Percentiles rank a stretch among this genome's conserved stretches.
Conservation (phyloP, 2,888 invertebrate genomes). For the Orthosia cruda region DNA sequence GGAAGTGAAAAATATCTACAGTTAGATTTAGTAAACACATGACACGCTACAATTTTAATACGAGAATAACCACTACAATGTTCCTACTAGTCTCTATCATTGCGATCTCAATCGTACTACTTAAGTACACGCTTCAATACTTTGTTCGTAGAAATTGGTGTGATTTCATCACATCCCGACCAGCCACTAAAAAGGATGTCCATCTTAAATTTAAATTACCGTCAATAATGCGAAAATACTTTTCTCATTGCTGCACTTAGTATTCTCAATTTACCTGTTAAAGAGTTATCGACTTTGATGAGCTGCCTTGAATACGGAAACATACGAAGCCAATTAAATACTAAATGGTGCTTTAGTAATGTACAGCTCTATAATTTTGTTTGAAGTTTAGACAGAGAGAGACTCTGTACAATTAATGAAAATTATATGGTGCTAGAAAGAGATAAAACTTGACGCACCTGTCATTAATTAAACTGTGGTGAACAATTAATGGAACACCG, state of each 20-base stretch:
- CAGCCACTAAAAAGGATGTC: constrained; percentile 79
- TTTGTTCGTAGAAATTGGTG: constrained; percentile 47
- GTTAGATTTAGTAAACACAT: background rate
- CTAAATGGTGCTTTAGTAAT: constrained; percentile 7
- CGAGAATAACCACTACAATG: background rate
- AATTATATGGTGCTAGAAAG: background rate
- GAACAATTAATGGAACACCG: constrained; percentile 1
- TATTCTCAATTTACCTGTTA: constrained; percentile 68
- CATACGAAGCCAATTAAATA: constrained; percentile 39
- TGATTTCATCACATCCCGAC: constrained; percentile 61
- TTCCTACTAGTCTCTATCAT: background rate
- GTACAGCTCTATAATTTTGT: background rate
- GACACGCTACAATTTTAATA: background rate
- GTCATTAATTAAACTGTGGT: constrained; percentile 26
- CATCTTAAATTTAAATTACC: constrained; percentile 79
- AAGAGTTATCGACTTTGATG: constrained; percentile 51
- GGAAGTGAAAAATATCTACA: background rate
- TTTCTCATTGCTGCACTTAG: constrained; percentile 64
- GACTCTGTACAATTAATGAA: background rate
- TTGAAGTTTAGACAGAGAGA: constrained; percentile 2
- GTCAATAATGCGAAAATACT: constrained; percentile 72
- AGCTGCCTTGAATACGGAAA: constrained; percentile 30
- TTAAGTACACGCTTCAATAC: constrained; percentile 36
- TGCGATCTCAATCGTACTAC: constrained; percentile 6
- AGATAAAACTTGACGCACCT: constrained; percentile 8